Evolutionary conservation across 2,888 invertebrate genomes (phyloP).

Genomic region (Hydraecia micacea): DNA sequence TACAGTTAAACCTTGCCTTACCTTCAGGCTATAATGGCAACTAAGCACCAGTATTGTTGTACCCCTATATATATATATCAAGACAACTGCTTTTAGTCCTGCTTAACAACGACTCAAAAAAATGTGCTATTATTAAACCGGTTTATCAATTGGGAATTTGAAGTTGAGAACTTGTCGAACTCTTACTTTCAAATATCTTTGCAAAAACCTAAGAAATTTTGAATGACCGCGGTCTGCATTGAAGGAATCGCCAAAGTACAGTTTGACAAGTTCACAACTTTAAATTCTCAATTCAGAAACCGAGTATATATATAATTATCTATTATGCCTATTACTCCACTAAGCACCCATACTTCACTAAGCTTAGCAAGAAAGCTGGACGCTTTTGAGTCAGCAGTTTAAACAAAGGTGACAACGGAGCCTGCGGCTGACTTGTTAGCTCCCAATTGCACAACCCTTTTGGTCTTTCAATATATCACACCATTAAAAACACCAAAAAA

Average conservation of each 20-base stretch:
- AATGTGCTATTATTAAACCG: background rate
- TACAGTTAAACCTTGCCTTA: background rate
- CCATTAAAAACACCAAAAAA: slow-evolving; percentile 2
- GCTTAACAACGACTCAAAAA: slow-evolving; percentile 8
- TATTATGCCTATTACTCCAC: background rate
- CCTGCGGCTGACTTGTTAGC: background rate
- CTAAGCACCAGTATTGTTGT: background rate
- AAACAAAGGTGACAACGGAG: background rate
- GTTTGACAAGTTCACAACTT: background rate
- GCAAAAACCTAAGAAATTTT: too few species aligned
- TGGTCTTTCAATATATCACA: background rate
- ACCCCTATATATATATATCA: background rate
- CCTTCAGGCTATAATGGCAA: slow-evolving; percentile 17
- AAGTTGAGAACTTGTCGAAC: too few species aligned
- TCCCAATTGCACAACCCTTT: background rate
- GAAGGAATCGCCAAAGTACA: too few species aligned
- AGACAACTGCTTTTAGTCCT: slow-evolving; percentile 27
- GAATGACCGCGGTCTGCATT: too few species aligned
- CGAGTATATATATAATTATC: background rate
- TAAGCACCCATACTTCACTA: background rate
- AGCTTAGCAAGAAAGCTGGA: background rate
- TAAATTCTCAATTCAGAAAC: background rate
- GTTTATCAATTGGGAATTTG: too few species aligned
- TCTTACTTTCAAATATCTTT: too few species aligned
- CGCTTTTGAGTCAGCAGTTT: background rate